Evolutionary conservation across 1,140 invertebrate species (phyloP).

Genomic region (Drosophila varians): DNA sequence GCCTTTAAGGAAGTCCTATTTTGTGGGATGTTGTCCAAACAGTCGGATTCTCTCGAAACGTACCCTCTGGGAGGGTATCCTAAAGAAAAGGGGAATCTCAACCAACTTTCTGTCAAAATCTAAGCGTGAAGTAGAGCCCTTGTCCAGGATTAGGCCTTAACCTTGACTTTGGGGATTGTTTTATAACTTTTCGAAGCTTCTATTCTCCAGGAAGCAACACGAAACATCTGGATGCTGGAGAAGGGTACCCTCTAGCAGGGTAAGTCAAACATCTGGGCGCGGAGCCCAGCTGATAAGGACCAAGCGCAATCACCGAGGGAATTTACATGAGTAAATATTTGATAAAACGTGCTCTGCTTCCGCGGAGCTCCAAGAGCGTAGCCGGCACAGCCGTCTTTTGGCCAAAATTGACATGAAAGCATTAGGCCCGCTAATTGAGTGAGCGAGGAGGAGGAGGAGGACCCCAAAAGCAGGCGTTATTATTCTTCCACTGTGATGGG

Average conservation of each 20-base stretch:
- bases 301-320: constrained; percentile 21
- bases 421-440: constrained; percentile 68
- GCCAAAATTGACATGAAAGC: constrained; percentile 47
- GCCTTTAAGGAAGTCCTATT: too few species aligned
- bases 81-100: too few species aligned
- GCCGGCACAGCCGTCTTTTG: neutral
- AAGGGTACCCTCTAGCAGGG: neutral
- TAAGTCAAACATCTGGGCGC: constrained; percentile 28
- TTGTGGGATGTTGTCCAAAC: too few species aligned
- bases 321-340: constrained; percentile 55
- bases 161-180: too few species aligned
- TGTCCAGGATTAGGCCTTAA: neutral
- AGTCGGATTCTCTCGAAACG: too few species aligned
- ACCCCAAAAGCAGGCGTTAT: too few species aligned
- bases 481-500: neutral
- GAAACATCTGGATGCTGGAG: too few species aligned
- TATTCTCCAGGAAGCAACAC: too few species aligned
- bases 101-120: too few species aligned
- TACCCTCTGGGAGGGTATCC: too few species aligned
- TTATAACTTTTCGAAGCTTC: too few species aligned
- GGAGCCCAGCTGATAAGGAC: constrained; percentile 33
- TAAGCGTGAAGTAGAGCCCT: too few species aligned
- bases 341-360: constrained; percentile 40
- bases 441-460: constrained; percentile 7
- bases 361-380: neutral